Evolutionary conservation across 2,888 invertebrate species (phyloP).

Genomic region (Eupithecia vulgata): DNA sequence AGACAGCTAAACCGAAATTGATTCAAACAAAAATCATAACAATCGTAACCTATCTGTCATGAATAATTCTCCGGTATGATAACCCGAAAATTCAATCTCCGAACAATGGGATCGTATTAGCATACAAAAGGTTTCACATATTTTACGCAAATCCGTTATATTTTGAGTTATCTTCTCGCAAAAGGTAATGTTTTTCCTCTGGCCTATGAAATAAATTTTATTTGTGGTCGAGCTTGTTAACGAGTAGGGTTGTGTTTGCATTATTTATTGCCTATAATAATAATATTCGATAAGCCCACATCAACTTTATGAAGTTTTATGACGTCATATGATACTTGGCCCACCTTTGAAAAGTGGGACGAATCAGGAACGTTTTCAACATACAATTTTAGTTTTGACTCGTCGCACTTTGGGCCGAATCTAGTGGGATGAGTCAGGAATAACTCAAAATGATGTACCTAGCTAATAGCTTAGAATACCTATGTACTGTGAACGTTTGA

Average conservation of each 20-base stretch:
- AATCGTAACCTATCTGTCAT: constrained; percentile 73
- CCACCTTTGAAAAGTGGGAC: no score
- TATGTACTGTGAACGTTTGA: background rate
- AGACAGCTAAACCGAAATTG: constrained; percentile 36
- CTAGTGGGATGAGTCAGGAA: no score
- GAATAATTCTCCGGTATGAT: constrained; percentile 80
- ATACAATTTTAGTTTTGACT: no score
- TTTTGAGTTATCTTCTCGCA: constrained; percentile 79
- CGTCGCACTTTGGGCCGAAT: no score
- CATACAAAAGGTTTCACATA: constrained; percentile 84
- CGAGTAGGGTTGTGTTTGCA: constrained; percentile 54
- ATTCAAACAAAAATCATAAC: constrained; percentile 62
- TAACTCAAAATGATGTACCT: background rate
- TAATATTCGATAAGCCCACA: background rate
- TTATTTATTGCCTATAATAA: constrained; percentile 42
- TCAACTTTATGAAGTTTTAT: background rate
- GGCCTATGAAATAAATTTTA: constrained; percentile 75
- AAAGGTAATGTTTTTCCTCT: constrained; percentile 70
- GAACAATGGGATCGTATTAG: constrained; percentile 83
- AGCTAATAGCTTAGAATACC: background rate
- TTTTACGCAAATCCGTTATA: constrained; percentile 82
- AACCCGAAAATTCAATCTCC: constrained; percentile 82
- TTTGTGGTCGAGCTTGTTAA: constrained; percentile 60
- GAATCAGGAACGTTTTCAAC: no score
- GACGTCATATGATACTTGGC: no score